Conservation (phyloP, 2,888 invertebrate species). For the Microchrysa polita region DNA sequence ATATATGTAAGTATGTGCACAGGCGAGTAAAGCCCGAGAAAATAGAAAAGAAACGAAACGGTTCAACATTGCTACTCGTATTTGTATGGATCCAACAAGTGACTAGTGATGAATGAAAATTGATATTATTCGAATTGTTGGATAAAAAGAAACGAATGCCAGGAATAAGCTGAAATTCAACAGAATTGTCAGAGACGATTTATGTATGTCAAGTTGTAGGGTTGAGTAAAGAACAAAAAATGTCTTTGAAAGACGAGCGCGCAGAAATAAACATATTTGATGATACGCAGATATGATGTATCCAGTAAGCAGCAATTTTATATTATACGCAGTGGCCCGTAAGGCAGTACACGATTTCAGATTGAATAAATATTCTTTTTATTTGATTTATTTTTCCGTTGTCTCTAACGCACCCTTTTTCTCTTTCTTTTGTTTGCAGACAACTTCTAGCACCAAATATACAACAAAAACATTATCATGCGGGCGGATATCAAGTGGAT, state of each 20-base stretch:
- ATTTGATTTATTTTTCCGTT: no score
- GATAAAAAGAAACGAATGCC: neutral
- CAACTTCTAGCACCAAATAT: constrained; percentile 94
- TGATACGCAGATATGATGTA: no score
- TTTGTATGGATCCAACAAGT: constrained; percentile 13
- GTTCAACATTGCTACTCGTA: neutral
- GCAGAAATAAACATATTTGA: no score
- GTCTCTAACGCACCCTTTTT: neutral
- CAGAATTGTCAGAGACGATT: no score
- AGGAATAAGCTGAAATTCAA: neutral
- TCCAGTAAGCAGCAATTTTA: no score
- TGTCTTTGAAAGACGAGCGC: no score
- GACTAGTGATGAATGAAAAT: constrained; percentile 17
- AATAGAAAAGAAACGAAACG: no score
- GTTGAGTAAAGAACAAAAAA: neutral
- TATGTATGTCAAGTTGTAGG: no score
- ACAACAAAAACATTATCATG: constrained; percentile 88
- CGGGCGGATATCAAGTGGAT: constrained; percentile 76
- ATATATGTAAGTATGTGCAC: no score
- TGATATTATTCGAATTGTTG: constrained; percentile 9
- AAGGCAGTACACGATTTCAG: no score
- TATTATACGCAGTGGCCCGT: no score
- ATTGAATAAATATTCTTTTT: no score
- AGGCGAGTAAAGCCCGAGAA: neutral
- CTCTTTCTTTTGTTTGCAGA: constrained; percentile 68